These are phyloP conservation scores for Anhinga anhinga DNA, from an alignment of 2,113 vertebrate genomes.

Conservation along the genomic window DNA sequence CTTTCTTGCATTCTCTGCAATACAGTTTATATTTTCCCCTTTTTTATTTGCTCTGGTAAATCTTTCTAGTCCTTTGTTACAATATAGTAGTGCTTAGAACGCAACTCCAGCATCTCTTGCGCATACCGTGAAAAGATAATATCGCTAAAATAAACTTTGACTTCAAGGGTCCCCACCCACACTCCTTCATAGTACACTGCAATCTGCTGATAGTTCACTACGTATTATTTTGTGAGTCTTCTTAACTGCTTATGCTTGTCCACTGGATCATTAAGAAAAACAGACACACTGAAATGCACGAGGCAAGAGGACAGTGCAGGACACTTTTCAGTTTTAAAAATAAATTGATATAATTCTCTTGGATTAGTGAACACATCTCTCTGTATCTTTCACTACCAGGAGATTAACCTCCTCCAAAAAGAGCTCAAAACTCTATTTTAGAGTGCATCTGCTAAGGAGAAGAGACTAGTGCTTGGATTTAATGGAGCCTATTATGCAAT, in stretches of 20 bases:
- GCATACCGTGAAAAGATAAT: background rate
- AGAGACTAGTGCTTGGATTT: background rate
- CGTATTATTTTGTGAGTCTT: background rate
- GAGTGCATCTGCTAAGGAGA: background rate
- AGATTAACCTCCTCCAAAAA: background rate
- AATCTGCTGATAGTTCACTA: background rate
- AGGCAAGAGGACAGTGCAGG: background rate
- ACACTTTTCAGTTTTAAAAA: background rate
- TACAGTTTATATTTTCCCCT: constrained; percentile 14
- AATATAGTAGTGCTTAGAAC: background rate
- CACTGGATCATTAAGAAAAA: background rate
- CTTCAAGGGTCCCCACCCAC: background rate
- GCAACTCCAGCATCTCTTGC: background rate
- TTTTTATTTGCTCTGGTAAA: constrained; percentile 44
- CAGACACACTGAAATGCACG: background rate
- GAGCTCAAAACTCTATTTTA: background rate
- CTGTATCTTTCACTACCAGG: background rate
- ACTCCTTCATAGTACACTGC: background rate
- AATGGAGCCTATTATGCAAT: constrained; percentile 25
- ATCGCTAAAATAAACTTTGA: background rate
- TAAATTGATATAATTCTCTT: background rate
- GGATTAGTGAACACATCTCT: background rate
- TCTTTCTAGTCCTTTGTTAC: constrained; percentile 51
- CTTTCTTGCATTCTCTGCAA: constrained; percentile 47
- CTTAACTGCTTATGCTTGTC: background rate